Percentiles rank a stretch among this genome's conserved stretches.
phyloP scores from a whole-genome alignment of 2,888 invertebrate species.

The Villa cingulata region DNA sequence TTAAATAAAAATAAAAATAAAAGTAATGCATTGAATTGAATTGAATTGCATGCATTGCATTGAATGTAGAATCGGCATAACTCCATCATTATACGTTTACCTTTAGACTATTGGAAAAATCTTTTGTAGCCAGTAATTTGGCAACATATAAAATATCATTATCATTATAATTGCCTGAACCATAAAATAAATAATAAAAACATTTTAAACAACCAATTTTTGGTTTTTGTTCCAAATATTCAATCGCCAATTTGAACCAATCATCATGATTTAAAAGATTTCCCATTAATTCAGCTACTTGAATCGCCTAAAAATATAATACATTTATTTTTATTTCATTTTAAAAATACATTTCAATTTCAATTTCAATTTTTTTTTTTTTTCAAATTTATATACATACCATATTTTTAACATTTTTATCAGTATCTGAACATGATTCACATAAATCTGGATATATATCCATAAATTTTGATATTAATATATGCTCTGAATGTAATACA shows the following conservation, averaged over 20 bases:
- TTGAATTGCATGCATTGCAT: too few species aligned
- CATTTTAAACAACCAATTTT: constrained; percentile 29
- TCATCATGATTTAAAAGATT: constrained; percentile 26
- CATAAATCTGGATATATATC: constrained; percentile 30
- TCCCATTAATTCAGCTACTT: constrained; percentile 31
- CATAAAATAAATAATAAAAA: constrained; percentile 27
- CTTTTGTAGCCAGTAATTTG: constrained; percentile 20
- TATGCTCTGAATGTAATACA: constrained; percentile 30
- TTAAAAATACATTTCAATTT: too few species aligned
- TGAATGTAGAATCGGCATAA: too few species aligned
- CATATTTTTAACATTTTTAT: constrained; percentile 21
- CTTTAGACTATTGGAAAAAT: constrained; percentile 26
- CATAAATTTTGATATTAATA: constrained; percentile 31
- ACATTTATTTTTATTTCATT: background rate
- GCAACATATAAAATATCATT: constrained; percentile 23
- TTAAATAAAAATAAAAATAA: background rate
- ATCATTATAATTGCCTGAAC: constrained; percentile 15
- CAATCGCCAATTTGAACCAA: constrained; percentile 30
- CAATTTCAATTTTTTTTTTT: too few species aligned
- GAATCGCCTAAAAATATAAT: constrained; percentile 19
- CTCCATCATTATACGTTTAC: too few species aligned
- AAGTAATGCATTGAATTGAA: background rate
- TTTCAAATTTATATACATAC: too few species aligned
- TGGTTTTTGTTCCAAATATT: constrained; percentile 24
- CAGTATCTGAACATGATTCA: constrained; percentile 26